Percentiles rank a stretch among this genome's conserved stretches.
Conservation (phyloP, 2,113 vertebrate genomes). For the Antigone vipio region DNA sequence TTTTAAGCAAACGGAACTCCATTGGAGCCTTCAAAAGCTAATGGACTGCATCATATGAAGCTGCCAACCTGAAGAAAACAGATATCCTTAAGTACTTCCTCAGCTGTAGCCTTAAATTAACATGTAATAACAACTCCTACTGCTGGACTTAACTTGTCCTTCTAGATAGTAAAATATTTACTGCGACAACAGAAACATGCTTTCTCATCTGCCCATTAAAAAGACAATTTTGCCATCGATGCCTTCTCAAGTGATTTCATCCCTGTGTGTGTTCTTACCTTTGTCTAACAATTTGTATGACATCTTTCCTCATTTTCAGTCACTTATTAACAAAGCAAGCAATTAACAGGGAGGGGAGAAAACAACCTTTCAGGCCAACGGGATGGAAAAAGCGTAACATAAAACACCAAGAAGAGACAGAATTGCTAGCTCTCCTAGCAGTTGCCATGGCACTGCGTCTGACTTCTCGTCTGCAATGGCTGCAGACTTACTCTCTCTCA, state of each 20-base stretch:
- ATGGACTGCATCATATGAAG: neutral
- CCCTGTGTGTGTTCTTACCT: neutral
- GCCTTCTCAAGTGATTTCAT: neutral
- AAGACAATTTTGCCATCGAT: neutral
- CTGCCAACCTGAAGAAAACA: neutral
- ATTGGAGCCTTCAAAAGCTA: neutral
- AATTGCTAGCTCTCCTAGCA: neutral
- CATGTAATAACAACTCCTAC: neutral
- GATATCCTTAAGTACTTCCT: neutral
- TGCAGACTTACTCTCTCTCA: neutral
- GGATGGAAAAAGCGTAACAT: neutral
- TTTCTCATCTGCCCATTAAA: neutral
- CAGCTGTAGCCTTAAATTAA: neutral
- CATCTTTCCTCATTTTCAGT: neutral
- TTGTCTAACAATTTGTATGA: neutral
- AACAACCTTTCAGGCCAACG: neutral
- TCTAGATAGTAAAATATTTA: neutral
- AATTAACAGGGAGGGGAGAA: neutral
- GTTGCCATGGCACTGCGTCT: neutral
- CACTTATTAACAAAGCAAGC: neutral
- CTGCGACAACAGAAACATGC: neutral
- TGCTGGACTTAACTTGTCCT: neutral
- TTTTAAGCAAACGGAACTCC: neutral
- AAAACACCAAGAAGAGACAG: neutral
- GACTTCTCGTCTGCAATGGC: neutral